A percentile compares a stretch with the other conserved stretches of the same genome.
Conservation (phyloP, 64 coral and sea anemone genomes). For the Porites australiensis region DNA sequence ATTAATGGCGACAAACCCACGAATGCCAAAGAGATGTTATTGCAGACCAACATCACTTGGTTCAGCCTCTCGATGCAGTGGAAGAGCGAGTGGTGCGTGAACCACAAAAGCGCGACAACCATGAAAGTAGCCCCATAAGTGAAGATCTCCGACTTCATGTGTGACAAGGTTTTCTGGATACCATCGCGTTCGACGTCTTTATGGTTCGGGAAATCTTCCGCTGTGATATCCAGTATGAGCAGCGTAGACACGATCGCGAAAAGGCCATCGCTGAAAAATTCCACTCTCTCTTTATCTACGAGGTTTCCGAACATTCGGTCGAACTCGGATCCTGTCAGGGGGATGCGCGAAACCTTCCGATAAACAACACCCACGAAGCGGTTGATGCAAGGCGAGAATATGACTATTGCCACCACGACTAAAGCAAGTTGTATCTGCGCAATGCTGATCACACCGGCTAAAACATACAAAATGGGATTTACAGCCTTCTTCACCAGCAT, state of each 20-base stretch:
- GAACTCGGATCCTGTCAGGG: slow-evolving; percentile 69
- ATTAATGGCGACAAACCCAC: slow-evolving; percentile 87
- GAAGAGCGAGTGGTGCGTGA: slow-evolving; percentile 95
- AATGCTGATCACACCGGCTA: slow-evolving; percentile 81
- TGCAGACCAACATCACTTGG: slow-evolving; percentile 89
- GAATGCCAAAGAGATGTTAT: slow-evolving; percentile 93
- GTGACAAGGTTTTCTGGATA: slow-evolving; percentile 58
- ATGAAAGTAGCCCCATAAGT: slow-evolving; percentile 94
- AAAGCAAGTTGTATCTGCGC: slow-evolving; percentile 72
- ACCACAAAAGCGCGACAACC: slow-evolving; percentile 90
- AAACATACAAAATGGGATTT: slow-evolving; percentile 84
- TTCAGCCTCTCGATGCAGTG: slow-evolving; percentile 93
- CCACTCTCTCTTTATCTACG: slow-evolving; percentile 94
- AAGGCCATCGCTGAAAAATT: slow-evolving; percentile 95
- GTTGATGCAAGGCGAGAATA: slow-evolving; percentile 86
- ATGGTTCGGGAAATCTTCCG: slow-evolving; percentile 85
- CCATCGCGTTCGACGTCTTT: slow-evolving; percentile 65
- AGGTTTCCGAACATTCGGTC: slow-evolving; percentile 95
- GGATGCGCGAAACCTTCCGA: slow-evolving; percentile 61
- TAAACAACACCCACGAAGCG: slow-evolving; percentile 84
- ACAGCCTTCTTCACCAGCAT: slow-evolving; percentile 86
- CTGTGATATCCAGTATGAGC: slow-evolving; percentile 87
- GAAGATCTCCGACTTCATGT: slow-evolving; percentile 84
- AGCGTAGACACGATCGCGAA: slow-evolving; percentile 96
- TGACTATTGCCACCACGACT: slow-evolving; percentile 75